Evolutionary conservation across 2,888 invertebrate genomes (phyloP).

Genomic region (Melipona beecheii): DNA sequence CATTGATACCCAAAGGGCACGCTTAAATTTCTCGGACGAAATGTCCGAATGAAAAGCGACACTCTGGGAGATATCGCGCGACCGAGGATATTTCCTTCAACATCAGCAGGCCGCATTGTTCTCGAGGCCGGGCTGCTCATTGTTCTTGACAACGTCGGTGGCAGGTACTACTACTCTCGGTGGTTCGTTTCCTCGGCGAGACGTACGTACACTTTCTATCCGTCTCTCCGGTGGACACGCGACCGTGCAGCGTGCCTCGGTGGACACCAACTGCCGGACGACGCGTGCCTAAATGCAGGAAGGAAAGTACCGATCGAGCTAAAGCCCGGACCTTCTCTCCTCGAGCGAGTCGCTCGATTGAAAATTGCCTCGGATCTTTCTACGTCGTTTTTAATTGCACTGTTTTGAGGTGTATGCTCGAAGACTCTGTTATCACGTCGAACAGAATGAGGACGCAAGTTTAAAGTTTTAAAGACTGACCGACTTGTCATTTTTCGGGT

Average conservation of each 20-base stretch:
- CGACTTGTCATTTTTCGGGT: too few species aligned
- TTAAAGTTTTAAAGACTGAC: too few species aligned
- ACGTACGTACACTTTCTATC: slow-evolving; percentile 77
- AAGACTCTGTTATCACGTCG: too few species aligned
- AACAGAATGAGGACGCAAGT: too few species aligned
- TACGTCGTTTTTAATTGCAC: background rate
- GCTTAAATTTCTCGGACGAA: slow-evolving; percentile 36
- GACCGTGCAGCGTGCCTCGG: slow-evolving; percentile 63
- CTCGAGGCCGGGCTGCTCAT: slow-evolving; percentile 52
- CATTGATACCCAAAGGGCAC: slow-evolving; percentile 30
- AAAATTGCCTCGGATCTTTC: slow-evolving; percentile 61
- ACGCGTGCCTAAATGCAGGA: slow-evolving; percentile 77
- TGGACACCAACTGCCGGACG: slow-evolving; percentile 64
- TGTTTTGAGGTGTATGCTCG: too few species aligned
- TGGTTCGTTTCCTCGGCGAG: slow-evolving; percentile 54
- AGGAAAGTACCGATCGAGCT: slow-evolving; percentile 71
- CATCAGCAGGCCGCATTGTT: slow-evolving; percentile 55
- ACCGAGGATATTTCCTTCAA: slow-evolving; percentile 40
- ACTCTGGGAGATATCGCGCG: background rate
- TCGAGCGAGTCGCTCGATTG: slow-evolving; percentile 59
- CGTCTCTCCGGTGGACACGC: slow-evolving; percentile 74
- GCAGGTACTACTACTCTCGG: slow-evolving; percentile 42
- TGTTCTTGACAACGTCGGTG: slow-evolving; percentile 60
- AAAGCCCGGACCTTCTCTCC: slow-evolving; percentile 37
- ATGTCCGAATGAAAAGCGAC: slow-evolving; percentile 43